A percentile compares a stretch with the other conserved stretches of the same genome.
Conservation (phyloP, 2,888 invertebrate genomes). For the Ametastegia equiseti region DNA sequence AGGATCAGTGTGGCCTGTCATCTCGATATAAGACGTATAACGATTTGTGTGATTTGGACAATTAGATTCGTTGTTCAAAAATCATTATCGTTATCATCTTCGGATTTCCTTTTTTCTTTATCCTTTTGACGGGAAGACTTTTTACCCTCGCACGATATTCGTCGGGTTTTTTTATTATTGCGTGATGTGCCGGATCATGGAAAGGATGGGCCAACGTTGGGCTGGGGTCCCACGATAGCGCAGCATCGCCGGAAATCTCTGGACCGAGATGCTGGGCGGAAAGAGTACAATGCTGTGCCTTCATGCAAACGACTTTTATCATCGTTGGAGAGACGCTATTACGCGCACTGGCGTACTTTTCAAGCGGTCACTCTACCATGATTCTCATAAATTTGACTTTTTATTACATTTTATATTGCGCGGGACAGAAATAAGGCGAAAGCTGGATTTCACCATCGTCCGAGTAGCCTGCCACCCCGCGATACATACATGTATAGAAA, state of each 20-base stretch:
- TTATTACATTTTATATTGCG: conserved; percentile 23
- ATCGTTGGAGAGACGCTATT: conserved; percentile 6
- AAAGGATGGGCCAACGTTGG: neutral
- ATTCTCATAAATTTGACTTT: conserved; percentile 25
- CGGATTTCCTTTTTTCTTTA: neutral
- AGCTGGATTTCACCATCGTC: neutral
- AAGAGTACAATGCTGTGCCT: conserved; percentile 20
- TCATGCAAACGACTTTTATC: conserved; percentile 30
- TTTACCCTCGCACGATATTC: neutral
- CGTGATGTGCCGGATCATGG: too few relatives aligned
- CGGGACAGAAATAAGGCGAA: neutral
- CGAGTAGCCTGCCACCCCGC: neutral
- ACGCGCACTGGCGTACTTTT: conserved; percentile 20
- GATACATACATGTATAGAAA: neutral
- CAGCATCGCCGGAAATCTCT: neutral
- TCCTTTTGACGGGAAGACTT: neutral
- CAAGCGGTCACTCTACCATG: conserved; percentile 26
- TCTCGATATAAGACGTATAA: too few relatives aligned
- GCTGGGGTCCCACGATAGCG: neutral
- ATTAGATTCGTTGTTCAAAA: too few relatives aligned
- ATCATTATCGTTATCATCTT: neutral
- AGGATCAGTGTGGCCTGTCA: too few relatives aligned
- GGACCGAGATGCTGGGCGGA: conserved; percentile 1
- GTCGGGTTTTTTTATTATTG: neutral
- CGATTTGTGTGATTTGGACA: too few relatives aligned